Conservation (phyloP, 64 coral and sea anemone genomes). For the Montipora sp. region DNA sequence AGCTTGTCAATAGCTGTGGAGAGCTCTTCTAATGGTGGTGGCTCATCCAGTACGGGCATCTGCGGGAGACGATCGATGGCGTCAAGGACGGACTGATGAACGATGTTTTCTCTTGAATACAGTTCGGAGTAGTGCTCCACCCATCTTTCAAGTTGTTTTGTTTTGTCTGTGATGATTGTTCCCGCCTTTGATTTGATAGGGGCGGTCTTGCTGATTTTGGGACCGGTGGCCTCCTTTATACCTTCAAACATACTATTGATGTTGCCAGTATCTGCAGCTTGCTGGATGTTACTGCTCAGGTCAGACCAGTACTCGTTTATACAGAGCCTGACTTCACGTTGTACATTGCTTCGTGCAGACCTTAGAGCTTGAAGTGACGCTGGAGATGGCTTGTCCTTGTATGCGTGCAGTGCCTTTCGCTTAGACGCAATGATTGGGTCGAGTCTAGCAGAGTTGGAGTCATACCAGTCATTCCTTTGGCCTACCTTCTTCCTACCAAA, state of each 20-base stretch:
- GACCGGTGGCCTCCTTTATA: not conserved
- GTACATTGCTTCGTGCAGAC: conserved; percentile 7
- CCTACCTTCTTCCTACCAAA: conserved; percentile 16
- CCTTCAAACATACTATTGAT: conserved; percentile 50
- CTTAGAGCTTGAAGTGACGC: conserved; percentile 5
- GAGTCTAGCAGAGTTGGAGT: not conserved
- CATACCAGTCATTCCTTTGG: conserved; percentile 21
- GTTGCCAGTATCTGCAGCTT: conserved; percentile 32
- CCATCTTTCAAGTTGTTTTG: conserved; percentile 16
- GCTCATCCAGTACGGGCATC: no score
- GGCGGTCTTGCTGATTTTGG: conserved; percentile 17
- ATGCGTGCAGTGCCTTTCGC: not conserved
- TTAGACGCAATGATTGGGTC: conserved; percentile 46
- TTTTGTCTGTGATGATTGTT: not conserved
- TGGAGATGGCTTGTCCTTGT: conserved; percentile 24
- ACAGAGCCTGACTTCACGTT: conserved; percentile 15
- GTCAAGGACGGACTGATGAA: no score
- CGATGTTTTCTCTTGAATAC: no score
- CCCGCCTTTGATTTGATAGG: conserved; percentile 24
- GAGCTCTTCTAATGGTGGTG: no score
- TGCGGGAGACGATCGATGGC: no score
- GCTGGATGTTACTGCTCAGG: conserved; percentile 36
- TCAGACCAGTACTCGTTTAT: conserved; percentile 48
- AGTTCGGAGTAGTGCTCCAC: no score
- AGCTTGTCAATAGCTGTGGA: no score